phyloP scores from a whole-genome alignment of 2,888 invertebrate genomes.

The Lepidonotus clava region DNA sequence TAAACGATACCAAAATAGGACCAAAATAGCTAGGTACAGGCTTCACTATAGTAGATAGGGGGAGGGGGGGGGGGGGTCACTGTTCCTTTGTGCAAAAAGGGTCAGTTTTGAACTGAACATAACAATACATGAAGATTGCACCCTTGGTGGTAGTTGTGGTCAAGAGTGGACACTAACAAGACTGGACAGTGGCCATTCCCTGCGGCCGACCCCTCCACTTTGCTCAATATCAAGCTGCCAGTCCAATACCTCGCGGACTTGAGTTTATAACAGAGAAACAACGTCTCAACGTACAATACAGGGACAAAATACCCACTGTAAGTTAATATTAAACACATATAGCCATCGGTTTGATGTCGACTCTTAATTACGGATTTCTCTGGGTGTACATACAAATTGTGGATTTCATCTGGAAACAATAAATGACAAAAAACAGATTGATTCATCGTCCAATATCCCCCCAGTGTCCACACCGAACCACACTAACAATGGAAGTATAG shows the following conservation, averaged over 20 bases:
- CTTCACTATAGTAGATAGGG: background rate
- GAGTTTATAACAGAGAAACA: background rate
- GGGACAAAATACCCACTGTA: constrained; percentile 33
- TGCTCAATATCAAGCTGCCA: constrained; percentile 36
- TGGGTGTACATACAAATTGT: background rate
- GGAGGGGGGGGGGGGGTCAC: constrained; percentile 29
- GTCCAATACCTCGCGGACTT: background rate
- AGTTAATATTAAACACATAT: constrained; percentile 37
- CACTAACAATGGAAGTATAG: constrained; percentile 41
- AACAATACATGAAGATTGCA: constrained; percentile 50
- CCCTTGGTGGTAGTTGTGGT: constrained; percentile 47
- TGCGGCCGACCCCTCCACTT: background rate
- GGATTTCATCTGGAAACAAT: background rate
- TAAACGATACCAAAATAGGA: constrained; percentile 55
- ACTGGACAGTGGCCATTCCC: constrained; percentile 18
- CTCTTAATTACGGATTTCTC: constrained; percentile 28
- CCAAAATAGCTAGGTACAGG: constrained; percentile 48
- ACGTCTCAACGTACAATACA: background rate
- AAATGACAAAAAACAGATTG: background rate
- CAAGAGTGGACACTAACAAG: constrained; percentile 40
- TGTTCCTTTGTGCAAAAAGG: constrained; percentile 45
- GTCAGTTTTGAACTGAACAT: constrained; percentile 51
- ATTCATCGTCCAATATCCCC: background rate
- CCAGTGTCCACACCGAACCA: constrained; percentile 32
- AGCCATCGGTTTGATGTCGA: background rate